Evolutionary conservation across 2,888 invertebrate species (phyloP), one percentile per base, ranked within the genome.

Genomic region (Mesoligia furuncula): DNA sequence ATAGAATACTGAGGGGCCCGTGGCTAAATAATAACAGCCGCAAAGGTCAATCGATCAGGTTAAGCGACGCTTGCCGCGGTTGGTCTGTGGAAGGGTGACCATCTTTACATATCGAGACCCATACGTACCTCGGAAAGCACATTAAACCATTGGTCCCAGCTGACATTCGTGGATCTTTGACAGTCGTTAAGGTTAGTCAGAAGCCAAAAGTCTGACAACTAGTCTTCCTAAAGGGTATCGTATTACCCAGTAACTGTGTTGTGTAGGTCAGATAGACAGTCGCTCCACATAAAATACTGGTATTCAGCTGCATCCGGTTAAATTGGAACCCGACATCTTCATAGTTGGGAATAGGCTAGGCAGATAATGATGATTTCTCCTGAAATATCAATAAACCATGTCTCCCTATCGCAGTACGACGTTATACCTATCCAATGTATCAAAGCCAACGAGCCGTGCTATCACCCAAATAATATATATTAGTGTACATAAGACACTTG

Each of bases 381-480:
- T 39, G 6, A 15, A 36, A 13, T 36, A 77, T 54, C 15, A 51
- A 72, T 65, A 65, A 48, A 31, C 13, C 5, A 61, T 7, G 27
- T 1, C n/a, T 45, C 5, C 1, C 54, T n/a, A 39, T 57, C 13
- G 17, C 36, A n/a, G 15, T 31, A 31, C 62, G 27, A 20, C 64
- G 17, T 17, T 11, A 42, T 17, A 17, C 1, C n/a, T 42, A 27
- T 27, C 24, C 7, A 39, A 68, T 27, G 20, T 36, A 57, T 48
- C 57, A 65, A 36, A 80, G 1, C 24, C 48, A 83, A 79, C 66
- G 80, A 73, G 61, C 24, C 51, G 62, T n/a, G 36, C 17, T 48
- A 54, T 31, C 13, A 73, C 73, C 67, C 59, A 73, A 80, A 64
- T 64, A 70, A 70, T 79, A 83, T 83, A 48, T 75, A 75, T 73